Base-by-base conservation (phyloP, 2,797 vertebrate genomes). In the Taeniopygia guttata region DNA sequence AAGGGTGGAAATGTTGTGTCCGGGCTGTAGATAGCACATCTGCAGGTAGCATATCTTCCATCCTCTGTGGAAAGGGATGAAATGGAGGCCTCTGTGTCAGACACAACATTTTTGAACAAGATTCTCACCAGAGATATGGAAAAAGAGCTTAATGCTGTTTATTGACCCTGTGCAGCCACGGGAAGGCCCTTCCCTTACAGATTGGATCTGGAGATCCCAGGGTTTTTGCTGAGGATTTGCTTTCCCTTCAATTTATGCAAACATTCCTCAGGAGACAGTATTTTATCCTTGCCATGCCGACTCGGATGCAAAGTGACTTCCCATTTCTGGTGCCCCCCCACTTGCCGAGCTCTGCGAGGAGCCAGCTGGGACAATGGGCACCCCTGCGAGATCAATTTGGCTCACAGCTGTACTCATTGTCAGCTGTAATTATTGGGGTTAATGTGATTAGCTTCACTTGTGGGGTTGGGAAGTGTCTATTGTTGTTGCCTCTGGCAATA, bases 371-470 rank as follows among this genome's bases (percentile, higher is more conserved):
- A 87, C 87, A 94, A 76, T 67, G 5, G 87, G 90, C 91, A 74
- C 94, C 92, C 93, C 83, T 20, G 87, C 27, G 91, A 42, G 94
- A 93, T 93, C 83, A 86, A 68, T 96, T 97, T 90, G 90, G 83
- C 91, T 96, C 89, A 67, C 90, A 95, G 96, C 86, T 89, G 75
- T 59, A 29, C 89, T 84, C 70, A 16, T 34, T 93, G 86, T 83
- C 89, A 82, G 77, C 63, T 87, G 90, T 75, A 91, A 97, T 97
- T 93, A 95, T 42, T 73, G 48, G 78, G 91, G 94, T 87, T 97
- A 95, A 96, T 73, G 89, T 43, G 89, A 90, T 96, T 95, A 83
- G 89, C 88, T 97, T 93, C 77, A 84, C 91, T 78, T 16, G 80
- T 62, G 55, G 51, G 56, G 14, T 66, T 52, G 67, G 63, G 40